A percentile compares a stretch with the other conserved stretches of the same genome.
phyloP scores from a whole-genome alignment of 2,888 invertebrate species.

The Dermolepida albohirtum region DNA sequence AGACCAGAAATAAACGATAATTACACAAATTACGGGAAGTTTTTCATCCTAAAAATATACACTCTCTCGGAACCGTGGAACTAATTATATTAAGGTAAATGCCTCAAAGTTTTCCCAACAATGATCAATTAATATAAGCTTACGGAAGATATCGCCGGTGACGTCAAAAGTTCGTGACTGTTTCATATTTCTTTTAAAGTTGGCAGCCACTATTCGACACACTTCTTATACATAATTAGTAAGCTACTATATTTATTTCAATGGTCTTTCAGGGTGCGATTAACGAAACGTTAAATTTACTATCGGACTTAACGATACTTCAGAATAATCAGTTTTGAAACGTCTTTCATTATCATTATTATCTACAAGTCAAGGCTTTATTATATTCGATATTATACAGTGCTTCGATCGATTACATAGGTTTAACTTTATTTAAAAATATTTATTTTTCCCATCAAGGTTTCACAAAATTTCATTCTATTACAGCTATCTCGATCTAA shows the following conservation, averaged over 20 bases:
- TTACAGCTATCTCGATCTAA: too few species aligned
- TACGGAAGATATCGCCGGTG: constrained; percentile 41
- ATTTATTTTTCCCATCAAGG: too few species aligned
- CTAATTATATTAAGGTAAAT: constrained; percentile 43
- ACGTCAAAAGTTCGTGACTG: constrained; percentile 53
- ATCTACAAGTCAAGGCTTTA: too few species aligned
- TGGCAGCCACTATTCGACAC: constrained; percentile 41
- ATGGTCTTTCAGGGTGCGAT: not conserved
- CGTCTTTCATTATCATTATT: too few species aligned
- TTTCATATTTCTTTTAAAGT: constrained; percentile 47
- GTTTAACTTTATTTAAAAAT: too few species aligned
- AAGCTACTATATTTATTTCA: constrained; percentile 5
- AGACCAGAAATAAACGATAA: constrained; percentile 22
- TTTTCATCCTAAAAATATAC: constrained; percentile 25
- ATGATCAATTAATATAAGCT: constrained; percentile 42
- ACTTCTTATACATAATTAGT: constrained; percentile 35
- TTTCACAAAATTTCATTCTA: too few species aligned
- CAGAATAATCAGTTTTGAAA: too few species aligned
- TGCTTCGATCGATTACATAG: too few species aligned
- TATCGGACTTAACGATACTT: not conserved
- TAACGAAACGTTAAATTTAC: constrained; percentile 27
- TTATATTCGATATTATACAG: too few species aligned
- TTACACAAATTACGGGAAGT: constrained; percentile 27
- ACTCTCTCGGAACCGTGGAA: constrained; percentile 1
- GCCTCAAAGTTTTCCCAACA: constrained; percentile 38